A percentile compares a stretch with the other conserved stretches of the same genome.
These are phyloP conservation scores for Platysternon megacephalum DNA, from an alignment of 2,113 vertebrate species.

Conservation along the genomic window DNA sequence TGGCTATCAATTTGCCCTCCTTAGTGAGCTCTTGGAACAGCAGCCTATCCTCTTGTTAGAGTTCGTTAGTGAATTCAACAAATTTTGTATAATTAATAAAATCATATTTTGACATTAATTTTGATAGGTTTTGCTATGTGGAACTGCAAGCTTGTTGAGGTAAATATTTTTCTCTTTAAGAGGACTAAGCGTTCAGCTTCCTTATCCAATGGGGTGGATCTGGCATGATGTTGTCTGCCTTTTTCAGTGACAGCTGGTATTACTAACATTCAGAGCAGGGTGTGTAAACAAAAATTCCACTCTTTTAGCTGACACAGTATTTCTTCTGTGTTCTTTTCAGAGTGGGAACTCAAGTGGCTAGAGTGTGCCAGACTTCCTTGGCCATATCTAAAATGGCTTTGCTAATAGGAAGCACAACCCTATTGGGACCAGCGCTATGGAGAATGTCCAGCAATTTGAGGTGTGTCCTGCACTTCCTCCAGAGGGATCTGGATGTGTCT, in stretches of 20 bases:
- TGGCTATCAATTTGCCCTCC: too few relatives aligned
- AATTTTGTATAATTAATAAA: background rate
- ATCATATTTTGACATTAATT: background rate
- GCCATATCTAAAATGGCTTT: background rate
- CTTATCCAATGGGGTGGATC: background rate
- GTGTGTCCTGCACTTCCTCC: background rate
- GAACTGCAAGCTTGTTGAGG: background rate
- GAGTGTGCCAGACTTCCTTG: background rate
- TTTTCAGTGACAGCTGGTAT: background rate
- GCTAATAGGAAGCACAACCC: background rate
- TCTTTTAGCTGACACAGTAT: background rate
- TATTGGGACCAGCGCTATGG: background rate
- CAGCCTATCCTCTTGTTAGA: too few relatives aligned
- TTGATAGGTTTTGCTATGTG: background rate
- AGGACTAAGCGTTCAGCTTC: background rate
- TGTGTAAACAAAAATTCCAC: background rate
- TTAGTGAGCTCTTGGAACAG: too few relatives aligned
- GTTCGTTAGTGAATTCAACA: background rate
- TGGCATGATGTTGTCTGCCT: background rate
- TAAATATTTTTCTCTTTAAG: background rate
- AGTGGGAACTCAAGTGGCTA: background rate
- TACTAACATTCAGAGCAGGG: background rate
- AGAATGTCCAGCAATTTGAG: background rate
- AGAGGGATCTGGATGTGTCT: background rate
- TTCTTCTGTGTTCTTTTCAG: background rate